Base-by-base conservation (phyloP, 2,888 invertebrate species). In the Pandemis heparana region DNA sequence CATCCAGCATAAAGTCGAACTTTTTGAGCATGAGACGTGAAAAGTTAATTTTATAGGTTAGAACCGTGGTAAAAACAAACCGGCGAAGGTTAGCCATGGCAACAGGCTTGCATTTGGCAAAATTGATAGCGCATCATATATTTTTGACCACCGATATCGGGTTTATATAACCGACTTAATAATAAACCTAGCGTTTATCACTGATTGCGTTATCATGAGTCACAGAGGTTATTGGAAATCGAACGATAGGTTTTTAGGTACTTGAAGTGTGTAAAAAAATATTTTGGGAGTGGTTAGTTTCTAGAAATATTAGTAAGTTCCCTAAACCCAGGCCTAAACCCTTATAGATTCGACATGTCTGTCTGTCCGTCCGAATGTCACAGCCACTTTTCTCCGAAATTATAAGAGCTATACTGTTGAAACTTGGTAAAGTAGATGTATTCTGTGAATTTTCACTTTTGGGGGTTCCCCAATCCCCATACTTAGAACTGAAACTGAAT, bases 171-270 rank as follows among this genome's bases (percentile, higher is more conserved):
- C 14, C 14, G 38, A n/a, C 14, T 60, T 38, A n/a, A 23, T 60
- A 60, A 60, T 60, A 60, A 38, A 38, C 60, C 60, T 38, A 32
- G 12, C 0, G 6, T 6, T 8, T 60, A 60, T 60, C 60, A 5
- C 14, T 5, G 60, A 23, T 60, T 18, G 32, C 8, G 56, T 60
- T 60, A 60, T 60, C 60, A 60, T 60, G 60, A 60, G 38, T 60
- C 60, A 60, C 60, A 60, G 60, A 60, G 60, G 60, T 60, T 60
- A 60, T 60, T 38, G 60, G 60, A n/a, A n/a, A 60, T 38, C n/a
- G n/a, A 18, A 8, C n/a, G 38, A 60, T 39, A 38, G 18, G 53
- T 23, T 23, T 23, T 53, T 53, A n/a, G n/a, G n/a, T n/a, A 56
- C 23, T 56, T 23, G 18, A n/a, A 39, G n/a, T n/a, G 10, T 0